A percentile compares a stretch with the other conserved stretches of the same genome.
Conservation (phyloP, 2,888 invertebrate species). For the Lasioglossum vierecki region DNA sequence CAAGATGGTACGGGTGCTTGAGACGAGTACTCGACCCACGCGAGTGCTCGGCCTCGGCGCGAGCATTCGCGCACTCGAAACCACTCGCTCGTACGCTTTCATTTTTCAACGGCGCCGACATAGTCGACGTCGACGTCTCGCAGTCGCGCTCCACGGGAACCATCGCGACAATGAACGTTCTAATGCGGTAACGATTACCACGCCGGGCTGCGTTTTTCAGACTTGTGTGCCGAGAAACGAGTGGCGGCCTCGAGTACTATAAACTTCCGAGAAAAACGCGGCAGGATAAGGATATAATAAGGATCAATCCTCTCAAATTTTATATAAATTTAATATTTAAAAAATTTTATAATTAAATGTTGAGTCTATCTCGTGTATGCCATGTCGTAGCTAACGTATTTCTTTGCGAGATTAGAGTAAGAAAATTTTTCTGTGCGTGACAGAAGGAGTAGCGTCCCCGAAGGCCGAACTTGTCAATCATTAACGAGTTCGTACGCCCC, state of each 20-base stretch:
- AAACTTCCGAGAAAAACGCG: background rate
- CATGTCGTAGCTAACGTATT: background rate
- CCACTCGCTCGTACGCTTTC: constrained; percentile 66
- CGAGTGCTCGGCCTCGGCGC: constrained; percentile 51
- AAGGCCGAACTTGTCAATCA: background rate
- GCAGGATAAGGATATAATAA: background rate
- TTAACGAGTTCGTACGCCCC: background rate
- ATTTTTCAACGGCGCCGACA: constrained; percentile 49
- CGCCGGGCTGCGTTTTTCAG: constrained; percentile 39
- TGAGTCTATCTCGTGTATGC: too few species aligned
- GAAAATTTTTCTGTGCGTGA: background rate
- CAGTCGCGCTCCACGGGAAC: constrained; percentile 3
- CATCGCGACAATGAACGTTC: constrained; percentile 53
- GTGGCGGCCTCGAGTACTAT: background rate
- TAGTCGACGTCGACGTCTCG: constrained; percentile 15
- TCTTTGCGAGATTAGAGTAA: background rate
- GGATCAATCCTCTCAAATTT: too few species aligned
- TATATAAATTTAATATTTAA: too few species aligned
- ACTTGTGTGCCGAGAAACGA: constrained; percentile 29
- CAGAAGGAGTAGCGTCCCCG: background rate
- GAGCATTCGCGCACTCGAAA: constrained; percentile 64
- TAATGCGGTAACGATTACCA: constrained; percentile 71
- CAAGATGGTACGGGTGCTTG: constrained; percentile 56
- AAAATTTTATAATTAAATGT: too few species aligned
- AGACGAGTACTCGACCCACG: constrained; percentile 67